Base-by-base conservation (phyloP, 2,888 invertebrate genomes). In the Protula sp. region DNA sequence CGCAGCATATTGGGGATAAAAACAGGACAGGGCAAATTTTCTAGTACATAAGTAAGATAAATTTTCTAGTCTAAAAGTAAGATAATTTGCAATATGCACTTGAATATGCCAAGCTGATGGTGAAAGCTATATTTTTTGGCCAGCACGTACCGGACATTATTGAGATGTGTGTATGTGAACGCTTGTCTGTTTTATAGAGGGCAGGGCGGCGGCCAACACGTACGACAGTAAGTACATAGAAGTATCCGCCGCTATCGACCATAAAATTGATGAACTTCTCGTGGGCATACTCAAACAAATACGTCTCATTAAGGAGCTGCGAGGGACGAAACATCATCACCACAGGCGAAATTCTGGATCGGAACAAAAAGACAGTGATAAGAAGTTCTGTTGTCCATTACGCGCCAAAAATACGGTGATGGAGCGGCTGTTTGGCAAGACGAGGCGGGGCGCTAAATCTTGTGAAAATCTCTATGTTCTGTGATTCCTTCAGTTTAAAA, bases 241-340 rank as follows among this genome's bases (percentile, higher is more conserved):
- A 83, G 91, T 95, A 26, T 95, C 95, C 0, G 94, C 94, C 22
- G 95, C 93, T n/a, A 91, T 97, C 74, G 95, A 94, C 82, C 94
- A 95, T 85, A 94, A 95, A 80, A 92, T 95, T 30, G 95, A 97
- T 83, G 94, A 97, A 74, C 86, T 97, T 0, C 85, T 97, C 52
- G 94, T 94, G 27, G 95, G 95, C 0, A 89, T 93, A 58, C 86
- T 97, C 63, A 92, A 89, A 72, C 94, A 94, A 83, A 92, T 94
- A 72, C 86, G 93, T 55, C 85, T 93, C 68, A 92, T 45, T 14
- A 55, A 55, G 3, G 47, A 27, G 22, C 50, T 14, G 38, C 9
- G 19, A 19, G 19, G 19, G 19, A 50, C 22, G 26, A 50, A 50
- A n/a, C 45, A 45, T 19, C 45, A 45, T 14, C 19, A 45, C 19